Evolutionary conservation across 2,888 invertebrate genomes (phyloP).

Genomic region (Cataglyphis livida): DNA sequence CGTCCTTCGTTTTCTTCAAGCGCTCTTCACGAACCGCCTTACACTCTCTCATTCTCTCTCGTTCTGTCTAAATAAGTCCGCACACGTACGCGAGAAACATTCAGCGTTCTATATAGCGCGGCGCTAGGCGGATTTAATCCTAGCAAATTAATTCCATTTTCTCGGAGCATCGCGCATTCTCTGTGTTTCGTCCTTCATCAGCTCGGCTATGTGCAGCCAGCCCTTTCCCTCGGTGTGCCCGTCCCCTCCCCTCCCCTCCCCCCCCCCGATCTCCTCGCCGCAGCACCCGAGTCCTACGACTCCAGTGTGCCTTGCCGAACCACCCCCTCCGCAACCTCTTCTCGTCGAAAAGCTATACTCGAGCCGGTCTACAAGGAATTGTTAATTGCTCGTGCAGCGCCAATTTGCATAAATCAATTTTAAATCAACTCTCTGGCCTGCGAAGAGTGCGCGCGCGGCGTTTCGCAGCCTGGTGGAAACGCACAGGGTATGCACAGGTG

Average conservation of each 20-base stretch:
- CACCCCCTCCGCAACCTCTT: constrained; percentile 62
- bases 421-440: constrained; percentile 81
- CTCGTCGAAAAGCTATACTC: constrained; percentile 80
- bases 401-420: constrained; percentile 86
- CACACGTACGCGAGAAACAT: constrained; percentile 80
- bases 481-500: constrained; percentile 68
- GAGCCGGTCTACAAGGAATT: constrained; percentile 84
- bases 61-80: constrained; percentile 73
- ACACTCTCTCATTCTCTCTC: constrained; percentile 25
- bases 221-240: constrained; percentile 65
- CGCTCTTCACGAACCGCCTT: constrained; percentile 6
- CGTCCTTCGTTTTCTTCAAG: constrained; percentile 15
- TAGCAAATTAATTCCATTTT: constrained; percentile 85
- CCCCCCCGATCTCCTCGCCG: constrained; percentile 23
- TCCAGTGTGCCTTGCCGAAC: constrained; percentile 65
- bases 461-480: constrained; percentile 56
- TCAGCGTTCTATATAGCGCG: constrained; percentile 77
- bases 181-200: constrained; percentile 85
- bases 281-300: constrained; percentile 48
- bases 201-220: constrained; percentile 79
- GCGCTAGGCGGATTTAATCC: constrained; percentile 84
- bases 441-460: constrained; percentile 72
- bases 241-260: too few species aligned
- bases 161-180: constrained; percentile 85
- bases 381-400: constrained; percentile 85